phyloP scores from a whole-genome alignment of 2,888 invertebrate species.

The Pseudococcus viburni region DNA sequence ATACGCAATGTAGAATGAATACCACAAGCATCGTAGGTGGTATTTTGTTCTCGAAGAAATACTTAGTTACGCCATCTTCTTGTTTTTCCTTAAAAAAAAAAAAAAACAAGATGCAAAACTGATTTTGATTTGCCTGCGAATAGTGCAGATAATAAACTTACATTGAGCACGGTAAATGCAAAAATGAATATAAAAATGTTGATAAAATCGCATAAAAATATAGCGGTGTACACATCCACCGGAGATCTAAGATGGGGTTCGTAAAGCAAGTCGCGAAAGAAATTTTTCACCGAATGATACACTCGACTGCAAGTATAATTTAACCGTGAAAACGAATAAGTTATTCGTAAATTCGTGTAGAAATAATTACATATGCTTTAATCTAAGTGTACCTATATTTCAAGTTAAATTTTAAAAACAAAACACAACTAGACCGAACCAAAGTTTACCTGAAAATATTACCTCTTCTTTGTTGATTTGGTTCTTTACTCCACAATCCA shows the following conservation, averaged over 20 bases:
- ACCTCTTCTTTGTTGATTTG: slow-evolving; percentile 33
- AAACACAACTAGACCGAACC: background rate
- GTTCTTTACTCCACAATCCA: slow-evolving; percentile 51
- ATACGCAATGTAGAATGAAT: background rate
- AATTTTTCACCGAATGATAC: slow-evolving; percentile 22
- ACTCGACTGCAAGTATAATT: background rate
- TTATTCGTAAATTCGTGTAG: no score
- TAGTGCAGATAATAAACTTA: slow-evolving; percentile 70
- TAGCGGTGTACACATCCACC: slow-evolving; percentile 96
- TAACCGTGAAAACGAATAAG: background rate
- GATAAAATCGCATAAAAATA: slow-evolving; percentile 99
- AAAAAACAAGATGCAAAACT: background rate
- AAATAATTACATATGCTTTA: no score
- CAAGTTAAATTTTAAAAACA: background rate
- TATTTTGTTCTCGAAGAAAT: slow-evolving; percentile 94
- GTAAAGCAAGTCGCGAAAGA: slow-evolving; percentile 39
- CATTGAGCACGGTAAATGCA: slow-evolving; percentile 96
- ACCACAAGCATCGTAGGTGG: slow-evolving; percentile 73
- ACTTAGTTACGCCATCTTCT: slow-evolving; percentile 90
- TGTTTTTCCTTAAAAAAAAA: slow-evolving; percentile 79
- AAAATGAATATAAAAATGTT: slow-evolving; percentile 97
- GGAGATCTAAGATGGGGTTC: slow-evolving; percentile 15
- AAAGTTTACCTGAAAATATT: slow-evolving; percentile 60
- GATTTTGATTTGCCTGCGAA: background rate
- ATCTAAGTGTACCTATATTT: background rate